Percentiles rank a stretch among this genome's conserved stretches.
Evolutionary conservation across 2,113 vertebrate species (phyloP).

Genomic region (Scytalopus superciliaris): DNA sequence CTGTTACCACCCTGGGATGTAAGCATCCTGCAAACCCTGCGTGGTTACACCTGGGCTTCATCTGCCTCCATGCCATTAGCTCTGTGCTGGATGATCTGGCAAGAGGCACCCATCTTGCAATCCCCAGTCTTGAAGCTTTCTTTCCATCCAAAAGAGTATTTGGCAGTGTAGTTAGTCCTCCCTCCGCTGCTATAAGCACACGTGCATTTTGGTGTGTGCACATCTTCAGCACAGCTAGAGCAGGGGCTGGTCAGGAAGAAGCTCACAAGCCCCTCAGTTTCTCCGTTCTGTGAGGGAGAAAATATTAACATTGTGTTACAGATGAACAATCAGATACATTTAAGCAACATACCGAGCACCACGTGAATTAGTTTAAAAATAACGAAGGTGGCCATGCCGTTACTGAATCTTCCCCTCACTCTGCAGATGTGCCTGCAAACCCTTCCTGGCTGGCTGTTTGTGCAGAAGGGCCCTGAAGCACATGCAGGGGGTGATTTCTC

Average conservation of each 20-base stretch:
- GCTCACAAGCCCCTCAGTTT: background rate
- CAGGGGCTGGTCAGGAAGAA: background rate
- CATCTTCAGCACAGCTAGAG: background rate
- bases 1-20: background rate
- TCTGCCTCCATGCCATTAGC: background rate
- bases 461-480: background rate
- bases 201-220: fast-evolving
- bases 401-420: background rate
- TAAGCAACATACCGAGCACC: background rate
- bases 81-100: fast-evolving
- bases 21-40: background rate
- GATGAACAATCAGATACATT: background rate
- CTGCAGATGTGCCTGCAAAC: background rate
- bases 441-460: background rate
- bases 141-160: background rate
- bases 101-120: background rate
- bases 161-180: fast-evolving
- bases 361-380: background rate
- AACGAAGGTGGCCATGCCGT: background rate
- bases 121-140: background rate
- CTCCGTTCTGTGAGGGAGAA: background rate
- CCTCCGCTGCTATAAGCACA: background rate
- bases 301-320: background rate
- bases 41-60: background rate
- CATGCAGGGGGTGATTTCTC: background rate